phyloP scores from a whole-genome alignment of 2,113 vertebrate genomes.

The Zosterops japonicus region DNA sequence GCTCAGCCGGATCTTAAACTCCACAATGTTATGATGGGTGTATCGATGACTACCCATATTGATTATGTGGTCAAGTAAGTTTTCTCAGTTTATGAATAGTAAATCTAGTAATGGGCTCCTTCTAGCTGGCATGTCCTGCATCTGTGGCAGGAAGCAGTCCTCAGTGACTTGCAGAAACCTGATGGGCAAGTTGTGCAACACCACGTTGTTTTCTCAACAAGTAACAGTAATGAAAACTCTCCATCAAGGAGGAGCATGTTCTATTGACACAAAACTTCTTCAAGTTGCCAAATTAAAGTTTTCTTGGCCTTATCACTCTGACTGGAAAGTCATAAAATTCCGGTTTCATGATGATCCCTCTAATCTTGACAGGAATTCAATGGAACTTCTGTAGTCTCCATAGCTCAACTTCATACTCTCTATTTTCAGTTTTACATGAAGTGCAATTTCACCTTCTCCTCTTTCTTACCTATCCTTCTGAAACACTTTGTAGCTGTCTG shows the following conservation, averaged over 20 bases:
- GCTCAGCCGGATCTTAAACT: neutral
- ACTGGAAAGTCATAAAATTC: neutral
- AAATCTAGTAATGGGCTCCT: neutral
- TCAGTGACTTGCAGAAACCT: neutral
- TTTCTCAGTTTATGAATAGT: neutral
- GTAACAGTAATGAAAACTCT: neutral
- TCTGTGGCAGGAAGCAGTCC: neutral
- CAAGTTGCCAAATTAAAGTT: neutral
- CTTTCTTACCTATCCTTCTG: neutral
- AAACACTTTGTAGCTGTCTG: neutral
- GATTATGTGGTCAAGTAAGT: neutral
- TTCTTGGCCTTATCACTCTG: accelerated
- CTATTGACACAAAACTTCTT: neutral
- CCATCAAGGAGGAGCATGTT: neutral
- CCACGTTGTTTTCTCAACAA: accelerated
- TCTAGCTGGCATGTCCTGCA: neutral
- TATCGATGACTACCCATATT: neutral
- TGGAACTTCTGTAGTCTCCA: neutral
- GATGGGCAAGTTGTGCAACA: neutral
- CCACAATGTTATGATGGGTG: neutral
- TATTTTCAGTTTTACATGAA: neutral
- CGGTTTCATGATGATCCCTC: neutral
- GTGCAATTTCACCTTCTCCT: neutral
- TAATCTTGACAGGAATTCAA: neutral
- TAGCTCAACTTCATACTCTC: neutral